Evolutionary conservation across 2,113 vertebrate species (phyloP), one percentile per base, ranked within the genome.

Genomic region (Gadus chalcogrammus): DNA sequence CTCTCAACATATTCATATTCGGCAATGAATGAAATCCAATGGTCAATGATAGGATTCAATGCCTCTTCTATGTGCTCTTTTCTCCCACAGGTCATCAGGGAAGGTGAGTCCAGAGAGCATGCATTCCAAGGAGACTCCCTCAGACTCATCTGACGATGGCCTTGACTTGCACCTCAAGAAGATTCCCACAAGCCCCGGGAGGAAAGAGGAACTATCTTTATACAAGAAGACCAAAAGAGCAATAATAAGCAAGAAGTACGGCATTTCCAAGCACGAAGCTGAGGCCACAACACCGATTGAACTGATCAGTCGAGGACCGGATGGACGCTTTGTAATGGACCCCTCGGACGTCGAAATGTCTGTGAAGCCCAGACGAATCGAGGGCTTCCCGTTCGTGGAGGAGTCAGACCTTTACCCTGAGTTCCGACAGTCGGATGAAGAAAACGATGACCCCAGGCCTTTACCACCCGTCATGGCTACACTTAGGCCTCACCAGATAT

Each of bases 181-280:
- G 76, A 92, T 94, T 64, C 79, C 84, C 80, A 88, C 93, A 79
- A 97, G 95, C 81, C 95, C 95, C 64, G 94, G 92, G 67, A 96
- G 93, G 75, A 97, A 97, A 77, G 98, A 97, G 78, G 96, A 98
- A 73, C 84, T 99, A 68, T 99, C 97, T 15, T 89, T 99, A 66
- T 99, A 99, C 85, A 98, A 95, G 91, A 99, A 97, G 91, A 98
- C 96, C 85, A 99, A 98, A 90, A 90, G 96, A 91, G 96, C 97
- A 90, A 98, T 98, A 93, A 96, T 94, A 88, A 97, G 95, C 92
- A 98, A 96, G 91, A 97, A 96, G 84, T 97, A 97, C 79, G 94
- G 93, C 1, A 94, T 95, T 80, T 94, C 95, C 83, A 98, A 95
- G 87, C 94, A 95, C 0, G 96, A 99, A 86, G 92, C 94, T 0